phyloP scores from a whole-genome alignment of 2,113 vertebrate genomes.

The Mormyrus iriodes region DNA sequence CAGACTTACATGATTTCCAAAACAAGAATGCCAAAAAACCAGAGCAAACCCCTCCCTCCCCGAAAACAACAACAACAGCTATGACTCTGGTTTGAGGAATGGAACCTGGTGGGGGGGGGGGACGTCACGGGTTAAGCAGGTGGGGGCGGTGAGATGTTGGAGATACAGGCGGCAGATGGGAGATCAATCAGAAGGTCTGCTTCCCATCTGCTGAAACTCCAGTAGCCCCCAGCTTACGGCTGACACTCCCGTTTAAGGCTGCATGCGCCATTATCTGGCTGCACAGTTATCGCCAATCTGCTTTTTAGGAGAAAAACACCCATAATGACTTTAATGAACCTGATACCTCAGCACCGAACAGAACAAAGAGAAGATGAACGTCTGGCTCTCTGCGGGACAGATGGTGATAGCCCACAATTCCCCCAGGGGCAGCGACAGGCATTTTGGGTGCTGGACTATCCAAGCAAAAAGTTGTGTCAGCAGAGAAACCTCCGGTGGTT shows the following conservation, averaged over 20 bases:
- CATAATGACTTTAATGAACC: background rate
- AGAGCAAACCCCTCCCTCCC: background rate
- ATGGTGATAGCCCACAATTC: background rate
- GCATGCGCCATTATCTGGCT: background rate
- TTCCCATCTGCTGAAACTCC: background rate
- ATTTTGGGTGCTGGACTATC: background rate
- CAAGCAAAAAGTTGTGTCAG: background rate
- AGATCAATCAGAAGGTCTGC: background rate
- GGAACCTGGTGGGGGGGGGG: background rate
- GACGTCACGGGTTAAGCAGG: background rate
- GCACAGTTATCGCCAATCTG: conserved; percentile 1
- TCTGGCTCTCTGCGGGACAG: background rate
- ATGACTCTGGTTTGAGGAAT: background rate
- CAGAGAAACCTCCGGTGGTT: background rate
- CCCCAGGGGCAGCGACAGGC: background rate
- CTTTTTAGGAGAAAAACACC: background rate
- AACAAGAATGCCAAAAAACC: background rate
- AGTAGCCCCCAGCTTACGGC: background rate
- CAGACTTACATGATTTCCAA: background rate
- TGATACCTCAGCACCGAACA: background rate
- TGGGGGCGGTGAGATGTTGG: conserved; percentile 19
- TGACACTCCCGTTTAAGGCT: background rate
- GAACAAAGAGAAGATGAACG: background rate
- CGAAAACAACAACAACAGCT: background rate
- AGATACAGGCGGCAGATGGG: conserved; percentile 18